phyloP scores from a whole-genome alignment of 2,888 invertebrate species.

The Polydrusus cervinus region DNA sequence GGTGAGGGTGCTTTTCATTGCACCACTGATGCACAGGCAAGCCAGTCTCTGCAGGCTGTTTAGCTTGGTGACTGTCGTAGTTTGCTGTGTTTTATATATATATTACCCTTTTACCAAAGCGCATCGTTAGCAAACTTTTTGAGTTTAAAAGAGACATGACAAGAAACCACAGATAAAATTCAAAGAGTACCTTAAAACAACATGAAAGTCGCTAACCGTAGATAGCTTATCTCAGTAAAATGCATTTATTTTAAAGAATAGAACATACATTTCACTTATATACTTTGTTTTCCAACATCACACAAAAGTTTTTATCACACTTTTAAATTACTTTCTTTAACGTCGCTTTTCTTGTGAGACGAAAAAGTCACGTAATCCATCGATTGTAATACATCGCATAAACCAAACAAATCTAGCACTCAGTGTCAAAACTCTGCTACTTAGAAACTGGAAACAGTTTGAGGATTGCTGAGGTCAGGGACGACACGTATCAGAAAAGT shows the following conservation, averaged over 20 bases:
- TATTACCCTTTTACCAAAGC: no score
- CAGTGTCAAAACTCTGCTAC: constrained; percentile 45
- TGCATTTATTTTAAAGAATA: background rate
- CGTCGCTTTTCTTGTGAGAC: constrained; percentile 17
- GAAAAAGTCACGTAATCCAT: constrained; percentile 47
- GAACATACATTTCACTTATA: background rate
- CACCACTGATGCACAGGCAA: no score
- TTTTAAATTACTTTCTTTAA: constrained; percentile 43
- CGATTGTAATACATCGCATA: constrained; percentile 47
- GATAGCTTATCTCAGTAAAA: constrained; percentile 3
- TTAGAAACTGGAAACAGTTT: constrained; percentile 17
- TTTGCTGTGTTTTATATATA: no score
- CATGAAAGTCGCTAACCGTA: background rate
- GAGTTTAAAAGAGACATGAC: no score
- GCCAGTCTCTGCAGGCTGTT: no score
- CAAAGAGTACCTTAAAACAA: no score
- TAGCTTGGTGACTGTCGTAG: no score
- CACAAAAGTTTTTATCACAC: constrained; percentile 44
- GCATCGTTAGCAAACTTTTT: no score
- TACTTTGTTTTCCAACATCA: constrained; percentile 8
- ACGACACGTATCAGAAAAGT: background rate
- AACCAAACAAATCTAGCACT: constrained; percentile 42
- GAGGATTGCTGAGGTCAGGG: background rate
- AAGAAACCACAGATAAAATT: no score
- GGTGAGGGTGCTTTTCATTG: no score